phyloP scores from a whole-genome alignment of 2,113 vertebrate genomes.

The Microtus montanus region DNA sequence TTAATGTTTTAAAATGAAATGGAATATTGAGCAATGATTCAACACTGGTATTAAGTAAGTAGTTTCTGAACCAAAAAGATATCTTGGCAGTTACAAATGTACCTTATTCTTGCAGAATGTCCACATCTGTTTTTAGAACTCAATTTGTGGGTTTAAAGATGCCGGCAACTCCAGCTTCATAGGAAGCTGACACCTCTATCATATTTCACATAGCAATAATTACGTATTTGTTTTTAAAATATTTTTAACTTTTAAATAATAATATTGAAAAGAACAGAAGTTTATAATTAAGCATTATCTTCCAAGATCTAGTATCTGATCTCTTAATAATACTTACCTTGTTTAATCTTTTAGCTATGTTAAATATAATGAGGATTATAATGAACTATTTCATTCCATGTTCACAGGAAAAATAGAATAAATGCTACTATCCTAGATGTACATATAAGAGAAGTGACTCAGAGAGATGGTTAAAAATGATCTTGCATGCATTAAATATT shows the following conservation, averaged over 20 bases:
- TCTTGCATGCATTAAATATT: accelerated
- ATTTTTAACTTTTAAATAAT: neutral
- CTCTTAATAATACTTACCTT: neutral
- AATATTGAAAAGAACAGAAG: neutral
- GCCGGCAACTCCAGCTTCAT: neutral
- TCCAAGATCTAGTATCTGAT: neutral
- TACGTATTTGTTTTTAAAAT: neutral
- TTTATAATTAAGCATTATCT: neutral
- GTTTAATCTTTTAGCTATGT: neutral
- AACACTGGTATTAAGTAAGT: neutral
- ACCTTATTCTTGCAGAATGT: neutral
- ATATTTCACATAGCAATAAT: neutral
- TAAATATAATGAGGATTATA: neutral
- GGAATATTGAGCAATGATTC: neutral
- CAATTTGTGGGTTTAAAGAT: neutral
- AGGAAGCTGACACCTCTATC: neutral
- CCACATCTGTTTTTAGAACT: neutral
- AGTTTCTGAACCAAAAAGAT: neutral
- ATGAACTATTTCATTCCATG: neutral
- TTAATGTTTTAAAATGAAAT: neutral
- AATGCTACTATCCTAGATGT: neutral
- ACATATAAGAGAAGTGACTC: neutral
- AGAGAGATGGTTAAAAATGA: neutral
- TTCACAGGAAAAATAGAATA: neutral
- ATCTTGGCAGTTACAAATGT: neutral